Evolutionary conservation across 2,113 vertebrate genomes (phyloP), one percentile per base, ranked within the genome.

Genomic region (Myiozetetes cayanensis): DNA sequence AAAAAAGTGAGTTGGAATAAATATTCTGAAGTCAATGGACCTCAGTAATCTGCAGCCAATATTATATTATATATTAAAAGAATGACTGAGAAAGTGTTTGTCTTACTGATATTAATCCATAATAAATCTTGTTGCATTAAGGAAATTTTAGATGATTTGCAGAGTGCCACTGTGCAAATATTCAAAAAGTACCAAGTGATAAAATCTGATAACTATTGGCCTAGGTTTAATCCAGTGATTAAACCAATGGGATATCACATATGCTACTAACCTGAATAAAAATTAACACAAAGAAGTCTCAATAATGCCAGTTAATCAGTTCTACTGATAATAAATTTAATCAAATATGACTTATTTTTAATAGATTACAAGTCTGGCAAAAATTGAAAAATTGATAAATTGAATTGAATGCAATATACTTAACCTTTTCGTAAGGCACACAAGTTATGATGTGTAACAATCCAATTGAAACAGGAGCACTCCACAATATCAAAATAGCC

Each of bases 151-250:
- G 72, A 71, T 71, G 28, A 93, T 93, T 90, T 95, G 83, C 88
- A 89, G 72, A 83, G 79, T 53, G 79, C 50, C 77, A 88, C 86
- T 95, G 63, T 52, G 50, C 76, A 95, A 97, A 96, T 94, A 93
- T 50, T 81, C 83, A 86, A 71, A 93, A 96, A 61, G n/a, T 67
- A 92, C 37, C 23, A 71, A 88, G 55, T 77, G 83, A 93, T 94
- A 84, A 95, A 94, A 88, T 92, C 86, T 86, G 85, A 22, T 74
- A 90, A 71, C 82, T 92, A 46, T 84, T 86, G 83, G 63, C 43
- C 83, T 90, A 59, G 33, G 33, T 86, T 94, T 96, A 96, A 95
- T 95, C 68, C 76, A 81, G 23, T 74, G 90, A 89, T 93, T 93
- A 96, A 95, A 86, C 75, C 82, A 86, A 90, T 89, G 86, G 68